Percentiles rank a stretch among this genome's conserved stretches.
Conservation (phyloP, 1,140 invertebrate genomes). For the Microplitis demolitor region DNA sequence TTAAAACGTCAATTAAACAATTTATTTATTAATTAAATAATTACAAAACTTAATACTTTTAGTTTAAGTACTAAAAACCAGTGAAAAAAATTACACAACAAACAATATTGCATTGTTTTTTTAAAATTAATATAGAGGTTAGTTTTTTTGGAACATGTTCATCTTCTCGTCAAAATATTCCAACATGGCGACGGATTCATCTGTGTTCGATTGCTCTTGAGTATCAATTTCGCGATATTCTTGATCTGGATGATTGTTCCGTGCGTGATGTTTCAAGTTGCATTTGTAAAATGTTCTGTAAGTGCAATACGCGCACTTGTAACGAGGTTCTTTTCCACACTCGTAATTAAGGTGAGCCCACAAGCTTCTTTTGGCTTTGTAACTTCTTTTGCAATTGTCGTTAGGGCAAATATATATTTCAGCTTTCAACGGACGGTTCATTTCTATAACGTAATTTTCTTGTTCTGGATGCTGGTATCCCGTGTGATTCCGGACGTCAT, state of each 20-base stretch:
- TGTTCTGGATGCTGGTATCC: constrained; percentile 44
- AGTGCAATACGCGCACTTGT: constrained; percentile 57
- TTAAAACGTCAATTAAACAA: too few species aligned
- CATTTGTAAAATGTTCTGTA: not conserved
- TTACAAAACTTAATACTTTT: too few species aligned
- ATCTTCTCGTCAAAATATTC: too few species aligned
- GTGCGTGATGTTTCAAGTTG: not conserved
- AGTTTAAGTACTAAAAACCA: too few species aligned
- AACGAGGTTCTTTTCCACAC: constrained; percentile 61
- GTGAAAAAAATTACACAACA: too few species aligned
- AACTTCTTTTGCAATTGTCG: constrained; percentile 6
- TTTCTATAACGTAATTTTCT: constrained; percentile 37
- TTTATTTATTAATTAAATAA: too few species aligned
- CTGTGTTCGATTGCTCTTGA: too few species aligned
- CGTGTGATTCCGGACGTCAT: constrained; percentile 42
- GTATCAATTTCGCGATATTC: too few species aligned
- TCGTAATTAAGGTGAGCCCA: constrained; percentile 54
- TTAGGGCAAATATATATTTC: not conserved
- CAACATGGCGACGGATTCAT: too few species aligned
- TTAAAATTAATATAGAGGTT: too few species aligned
- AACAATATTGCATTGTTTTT: too few species aligned
- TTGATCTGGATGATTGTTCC: constrained; percentile 3
- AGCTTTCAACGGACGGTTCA: not conserved
- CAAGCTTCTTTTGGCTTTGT: constrained; percentile 40
- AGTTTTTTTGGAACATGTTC: too few species aligned